Base-by-base conservation (phyloP, 2,888 invertebrate genomes). In the Meteorus cinctellus region DNA sequence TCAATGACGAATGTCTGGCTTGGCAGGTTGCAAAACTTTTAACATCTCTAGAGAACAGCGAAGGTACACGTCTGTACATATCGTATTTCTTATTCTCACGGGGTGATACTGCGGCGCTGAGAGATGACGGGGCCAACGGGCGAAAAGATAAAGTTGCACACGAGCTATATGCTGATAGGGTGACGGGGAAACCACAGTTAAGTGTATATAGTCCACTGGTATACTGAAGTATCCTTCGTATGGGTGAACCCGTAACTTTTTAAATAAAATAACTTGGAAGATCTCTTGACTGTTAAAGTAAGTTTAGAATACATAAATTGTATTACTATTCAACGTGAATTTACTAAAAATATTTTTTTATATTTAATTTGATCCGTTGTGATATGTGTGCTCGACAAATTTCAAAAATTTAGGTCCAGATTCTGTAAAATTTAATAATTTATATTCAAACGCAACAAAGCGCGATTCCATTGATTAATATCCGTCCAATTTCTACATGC, bases 51-150 rank as follows among this genome's bases (percentile, higher is more conserved):
- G 80, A 83, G 82, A 76, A 80, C 79, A 76, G 74, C 79, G 80
- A 80, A 77, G 79, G 81, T 80, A 81, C 82, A 81, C 81, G 80
- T 82, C 76, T 77, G 80, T 81, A 81, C 78, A 68, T 77, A 80
- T 80, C 74, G 81, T 81, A 86, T 85, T 84, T 84, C 84, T 84
- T 86, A 85, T 85, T 84, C 85, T 84, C 84, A 70, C 51, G 80
- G 67, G 68, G 82, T 67, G 51, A 75, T 65, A 75, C 74, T 55
- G 19, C 73, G 66, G 77, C 74, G 72, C 76, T 76, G 74, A 80
- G 78, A 78, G 81, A 75, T 75, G 75, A 73, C 72, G 60, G 41
- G 41, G 41, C 41, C 68, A 65, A 66, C 74, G 67, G 41, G 29
- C 72, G 67, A 72, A 48, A 67, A 73, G 69, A 78, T 74, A 73